phyloP scores from a whole-genome alignment of 2,888 invertebrate species.

The Campoletis raptor region DNA sequence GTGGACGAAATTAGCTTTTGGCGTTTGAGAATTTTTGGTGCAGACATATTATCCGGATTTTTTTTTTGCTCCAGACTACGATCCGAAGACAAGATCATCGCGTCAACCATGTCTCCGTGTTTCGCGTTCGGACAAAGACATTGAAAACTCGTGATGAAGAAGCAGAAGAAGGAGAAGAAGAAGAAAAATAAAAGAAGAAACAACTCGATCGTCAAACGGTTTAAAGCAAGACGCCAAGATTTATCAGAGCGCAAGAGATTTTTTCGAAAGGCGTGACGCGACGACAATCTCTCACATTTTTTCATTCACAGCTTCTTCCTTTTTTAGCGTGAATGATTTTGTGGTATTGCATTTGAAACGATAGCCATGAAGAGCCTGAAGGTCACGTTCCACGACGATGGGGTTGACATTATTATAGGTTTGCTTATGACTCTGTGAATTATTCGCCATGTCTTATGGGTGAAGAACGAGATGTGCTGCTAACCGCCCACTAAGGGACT shows the following conservation, averaged over 20 bases:
- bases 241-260: slow-evolving; percentile 18
- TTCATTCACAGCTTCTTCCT: slow-evolving; percentile 17
- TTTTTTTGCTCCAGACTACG: neutral
- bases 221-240: slow-evolving; percentile 13
- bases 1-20: slow-evolving; percentile 44
- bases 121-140: slow-evolving; percentile 21
- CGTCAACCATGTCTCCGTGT: neutral
- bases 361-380: slow-evolving; percentile 1
- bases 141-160: neutral
- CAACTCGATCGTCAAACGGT: slow-evolving; percentile 29
- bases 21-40: slow-evolving; percentile 7
- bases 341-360: slow-evolving; percentile 14
- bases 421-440: slow-evolving; percentile 55
- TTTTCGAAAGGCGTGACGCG: slow-evolving; percentile 55
- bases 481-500: slow-evolving; percentile 39
- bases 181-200: neutral
- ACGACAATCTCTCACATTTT: slow-evolving; percentile 11
- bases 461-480: slow-evolving; percentile 9
- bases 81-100: slow-evolving; percentile 11
- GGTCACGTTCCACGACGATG: slow-evolving; percentile 33
- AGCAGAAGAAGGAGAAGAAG: neutral
- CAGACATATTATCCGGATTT: slow-evolving; percentile 32
- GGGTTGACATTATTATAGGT: slow-evolving; percentile 47
- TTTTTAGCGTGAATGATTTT: slow-evolving; percentile 21
- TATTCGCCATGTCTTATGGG: slow-evolving; percentile 45